Conservation (phyloP, 1,140 invertebrate species). For the Centruroides sculpturatus region DNA sequence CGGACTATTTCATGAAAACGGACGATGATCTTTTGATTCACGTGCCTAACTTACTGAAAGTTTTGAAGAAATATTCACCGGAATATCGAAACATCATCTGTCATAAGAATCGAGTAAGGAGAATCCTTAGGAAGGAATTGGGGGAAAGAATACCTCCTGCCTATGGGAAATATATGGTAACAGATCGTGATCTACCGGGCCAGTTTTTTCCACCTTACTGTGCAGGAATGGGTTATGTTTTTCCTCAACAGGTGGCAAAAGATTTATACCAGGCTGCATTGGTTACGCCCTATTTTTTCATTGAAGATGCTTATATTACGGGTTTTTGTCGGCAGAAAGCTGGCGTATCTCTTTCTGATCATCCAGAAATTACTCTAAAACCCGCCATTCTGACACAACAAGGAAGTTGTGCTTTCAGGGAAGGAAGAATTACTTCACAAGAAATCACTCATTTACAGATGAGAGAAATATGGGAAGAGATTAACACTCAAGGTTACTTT, state of each 20-base stretch:
- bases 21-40: constrained; percentile 35
- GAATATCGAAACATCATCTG: constrained; percentile 16
- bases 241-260: constrained; percentile 14
- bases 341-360: constrained; percentile 13
- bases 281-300: constrained; percentile 21
- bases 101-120: constrained; percentile 16
- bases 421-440: constrained; percentile 20
- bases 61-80: background rate
- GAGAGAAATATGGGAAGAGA: constrained; percentile 15
- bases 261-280: constrained; percentile 19
- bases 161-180: constrained; percentile 17
- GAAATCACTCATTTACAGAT: constrained; percentile 17
- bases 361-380: constrained; percentile 13
- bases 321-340: constrained; percentile 23
- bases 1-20: constrained; percentile 29
- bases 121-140: constrained; percentile 14
- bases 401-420: constrained; percentile 15
- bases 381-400: constrained; percentile 14
- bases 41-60: constrained; percentile 21
- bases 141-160: background rate
- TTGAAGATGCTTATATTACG: constrained; percentile 27
- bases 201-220: constrained; percentile 23
- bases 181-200: constrained; percentile 16
- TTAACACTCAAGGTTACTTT: constrained; percentile 22
- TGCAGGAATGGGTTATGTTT: constrained; percentile 22